A percentile compares a stretch with the other conserved stretches of the same genome.
phyloP scores from a whole-genome alignment of 2,888 invertebrate species.

The Teleiodes luculella region DNA sequence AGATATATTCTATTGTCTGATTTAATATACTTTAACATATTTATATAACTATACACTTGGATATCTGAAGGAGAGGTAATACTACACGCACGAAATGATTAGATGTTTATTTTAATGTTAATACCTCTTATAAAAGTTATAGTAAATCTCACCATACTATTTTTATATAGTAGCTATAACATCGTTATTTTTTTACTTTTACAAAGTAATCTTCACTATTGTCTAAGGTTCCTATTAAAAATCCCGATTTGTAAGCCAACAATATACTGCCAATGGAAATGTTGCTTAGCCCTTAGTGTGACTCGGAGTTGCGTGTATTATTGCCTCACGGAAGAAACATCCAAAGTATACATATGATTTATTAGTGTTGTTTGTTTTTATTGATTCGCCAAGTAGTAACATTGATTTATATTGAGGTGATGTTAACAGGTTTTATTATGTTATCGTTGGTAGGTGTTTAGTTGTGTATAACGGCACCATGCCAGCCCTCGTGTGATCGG shows the following conservation, averaged over 20 bases:
- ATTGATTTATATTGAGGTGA: constrained; percentile 61
- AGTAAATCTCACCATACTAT: too few species aligned
- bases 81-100: not conserved
- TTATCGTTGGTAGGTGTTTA: constrained; percentile 70
- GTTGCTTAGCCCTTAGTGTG: not conserved
- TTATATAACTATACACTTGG: constrained; percentile 58
- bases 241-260: constrained; percentile 6
- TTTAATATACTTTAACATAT: constrained; percentile 79
- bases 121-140: not conserved
- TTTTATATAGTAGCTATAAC: too few species aligned
- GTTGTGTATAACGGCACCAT: constrained; percentile 39
- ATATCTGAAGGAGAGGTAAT: not conserved
- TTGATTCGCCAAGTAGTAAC: constrained; percentile 67
- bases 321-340: not conserved
- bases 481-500: constrained; percentile 41
- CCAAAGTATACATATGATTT: constrained; percentile 62
- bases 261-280: not conserved
- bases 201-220: not conserved
- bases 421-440: constrained; percentile 64
- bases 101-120: not conserved
- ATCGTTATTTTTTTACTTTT: not conserved
- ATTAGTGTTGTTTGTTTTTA: constrained; percentile 80
- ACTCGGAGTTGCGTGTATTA: not conserved
- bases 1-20: constrained; percentile 79
- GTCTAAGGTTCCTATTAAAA: constrained; percentile 6